Percentiles rank a stretch among this genome's conserved stretches.
These are phyloP conservation scores for Hydrozoanthus gracilis DNA, from an alignment of 92 coral and sea anemone genomes.

Conservation along the genomic window DNA sequence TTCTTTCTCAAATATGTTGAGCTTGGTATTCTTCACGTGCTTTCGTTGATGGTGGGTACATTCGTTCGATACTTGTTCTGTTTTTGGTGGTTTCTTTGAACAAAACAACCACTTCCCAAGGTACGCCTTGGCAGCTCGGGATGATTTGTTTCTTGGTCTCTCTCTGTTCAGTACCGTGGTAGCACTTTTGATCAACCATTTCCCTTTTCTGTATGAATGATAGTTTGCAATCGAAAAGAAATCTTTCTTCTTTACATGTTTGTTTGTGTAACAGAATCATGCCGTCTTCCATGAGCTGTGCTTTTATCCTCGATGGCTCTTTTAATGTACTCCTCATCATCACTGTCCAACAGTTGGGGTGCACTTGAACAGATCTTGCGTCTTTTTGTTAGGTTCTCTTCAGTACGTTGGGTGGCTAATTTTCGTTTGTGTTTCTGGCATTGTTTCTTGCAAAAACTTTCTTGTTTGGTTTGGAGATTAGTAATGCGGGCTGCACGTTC, in stretches of 20 bases:
- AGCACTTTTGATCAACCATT: constrained; percentile 44
- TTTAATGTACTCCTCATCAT: constrained; percentile 57
- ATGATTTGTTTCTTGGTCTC: constrained; percentile 58
- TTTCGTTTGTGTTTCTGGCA: constrained; percentile 43
- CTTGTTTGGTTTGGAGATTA: constrained; percentile 24
- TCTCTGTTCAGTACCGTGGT: constrained; percentile 62
- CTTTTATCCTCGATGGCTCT: constrained; percentile 45
- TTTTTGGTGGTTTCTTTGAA: constrained; percentile 63
- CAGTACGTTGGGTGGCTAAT: constrained; percentile 49
- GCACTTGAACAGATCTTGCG: constrained; percentile 49
- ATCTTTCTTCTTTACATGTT: constrained; percentile 59
- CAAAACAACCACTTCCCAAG: constrained; percentile 60
- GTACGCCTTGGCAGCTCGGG: constrained; percentile 49
- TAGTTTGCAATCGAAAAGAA: constrained; percentile 56
- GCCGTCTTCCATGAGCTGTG: constrained; percentile 52
- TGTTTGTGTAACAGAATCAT: constrained; percentile 46
- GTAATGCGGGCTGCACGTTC: constrained; percentile 43
- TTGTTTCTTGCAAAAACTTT: constrained; percentile 29
- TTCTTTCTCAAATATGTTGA: constrained; percentile 20
- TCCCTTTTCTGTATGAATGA: constrained; percentile 30
- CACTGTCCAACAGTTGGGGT: constrained; percentile 50
- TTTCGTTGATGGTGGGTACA: constrained; percentile 52
- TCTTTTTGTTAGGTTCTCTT: constrained; percentile 62
- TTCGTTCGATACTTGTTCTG: constrained; percentile 37
- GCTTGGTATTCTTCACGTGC: constrained; percentile 46